Conservation (phyloP, 2,888 invertebrate species). For the Panopea generosa region DNA sequence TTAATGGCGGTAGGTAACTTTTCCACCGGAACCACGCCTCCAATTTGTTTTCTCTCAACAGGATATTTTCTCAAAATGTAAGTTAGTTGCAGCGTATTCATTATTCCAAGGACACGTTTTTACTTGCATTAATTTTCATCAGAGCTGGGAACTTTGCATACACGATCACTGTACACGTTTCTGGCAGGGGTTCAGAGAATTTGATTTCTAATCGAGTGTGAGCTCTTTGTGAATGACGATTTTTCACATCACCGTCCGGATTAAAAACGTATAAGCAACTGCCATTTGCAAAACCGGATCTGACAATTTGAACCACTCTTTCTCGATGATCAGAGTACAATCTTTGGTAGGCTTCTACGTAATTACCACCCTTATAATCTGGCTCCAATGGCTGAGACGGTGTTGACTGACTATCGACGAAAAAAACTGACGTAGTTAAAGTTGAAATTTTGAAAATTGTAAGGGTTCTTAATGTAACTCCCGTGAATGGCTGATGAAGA, state of each 20-base stretch:
- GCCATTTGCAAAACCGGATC: constrained; percentile 1
- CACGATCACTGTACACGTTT: constrained; percentile 19
- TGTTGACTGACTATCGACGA: constrained; percentile 19
- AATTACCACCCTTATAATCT: constrained; percentile 12
- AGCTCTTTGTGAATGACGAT: constrained; percentile 10
- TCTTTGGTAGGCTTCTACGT: constrained; percentile 2
- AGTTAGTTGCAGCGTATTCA: not conserved
- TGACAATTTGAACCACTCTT: not conserved
- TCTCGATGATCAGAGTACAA: not conserved
- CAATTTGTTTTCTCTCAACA: not conserved
- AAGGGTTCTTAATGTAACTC: constrained; percentile 24
- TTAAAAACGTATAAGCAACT: constrained; percentile 21
- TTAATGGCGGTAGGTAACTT: not conserved
- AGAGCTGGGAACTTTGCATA: constrained; percentile 18
- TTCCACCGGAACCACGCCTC: constrained; percentile 8
- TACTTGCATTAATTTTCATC: constrained; percentile 7
- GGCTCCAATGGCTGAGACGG: constrained; percentile 20
- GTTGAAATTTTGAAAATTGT: constrained; percentile 27
- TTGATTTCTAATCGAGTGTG: constrained; percentile 31
- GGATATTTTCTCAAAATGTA: not conserved
- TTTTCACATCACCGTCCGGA: constrained; percentile 8
- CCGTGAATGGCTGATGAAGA: constrained; percentile 17
- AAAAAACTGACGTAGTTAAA: constrained; percentile 29
- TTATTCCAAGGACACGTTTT: constrained; percentile 10
- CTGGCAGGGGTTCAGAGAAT: constrained; percentile 17